A percentile compares a stretch with the other conserved stretches of the same genome.
Evolutionary conservation across 2,797 vertebrate genomes (phyloP).

Genomic region (Atherinosoma microstoma): DNA sequence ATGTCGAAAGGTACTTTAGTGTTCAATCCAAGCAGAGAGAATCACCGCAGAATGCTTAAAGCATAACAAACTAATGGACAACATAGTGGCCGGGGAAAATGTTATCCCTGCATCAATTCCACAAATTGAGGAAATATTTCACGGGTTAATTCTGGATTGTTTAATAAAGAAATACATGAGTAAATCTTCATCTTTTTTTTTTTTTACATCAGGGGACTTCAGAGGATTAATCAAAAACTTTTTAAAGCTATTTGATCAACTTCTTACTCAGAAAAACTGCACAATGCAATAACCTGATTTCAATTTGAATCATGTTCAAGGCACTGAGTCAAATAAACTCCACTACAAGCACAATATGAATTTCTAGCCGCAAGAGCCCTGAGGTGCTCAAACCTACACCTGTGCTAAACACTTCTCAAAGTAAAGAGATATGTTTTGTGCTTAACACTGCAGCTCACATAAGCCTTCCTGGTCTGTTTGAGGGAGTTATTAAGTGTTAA

Average conservation of each 20-base stretch:
- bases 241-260: slow-evolving; percentile 11
- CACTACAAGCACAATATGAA: not conserved
- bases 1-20: slow-evolving; percentile 29
- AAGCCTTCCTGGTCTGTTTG: slow-evolving; percentile 28
- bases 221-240: slow-evolving; percentile 18
- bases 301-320: slow-evolving; percentile 13
- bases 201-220: slow-evolving; percentile 17
- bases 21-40: slow-evolving; percentile 47
- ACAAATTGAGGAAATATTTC: not conserved
- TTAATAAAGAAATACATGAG: slow-evolving; percentile 5
- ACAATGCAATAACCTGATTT: slow-evolving; percentile 5
- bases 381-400: slow-evolving; percentile 4
- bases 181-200: slow-evolving; percentile 10
- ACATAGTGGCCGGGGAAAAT: slow-evolving; percentile 31
- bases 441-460: slow-evolving; percentile 41
- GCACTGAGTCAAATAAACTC: slow-evolving; percentile 16
- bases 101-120: slow-evolving; percentile 43
- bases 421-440: slow-evolving; percentile 12
- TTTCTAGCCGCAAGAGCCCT: not conserved
- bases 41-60: slow-evolving; percentile 47
- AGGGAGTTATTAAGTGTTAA: slow-evolving; percentile 48
- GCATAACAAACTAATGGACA: slow-evolving; percentile 61
- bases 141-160: not conserved
- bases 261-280: slow-evolving; percentile 8
- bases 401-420: slow-evolving; percentile 7